These are phyloP conservation scores for Pseudomyrmex flavicornis DNA, from an alignment of 1,140 invertebrate species.

Conservation along the genomic window DNA sequence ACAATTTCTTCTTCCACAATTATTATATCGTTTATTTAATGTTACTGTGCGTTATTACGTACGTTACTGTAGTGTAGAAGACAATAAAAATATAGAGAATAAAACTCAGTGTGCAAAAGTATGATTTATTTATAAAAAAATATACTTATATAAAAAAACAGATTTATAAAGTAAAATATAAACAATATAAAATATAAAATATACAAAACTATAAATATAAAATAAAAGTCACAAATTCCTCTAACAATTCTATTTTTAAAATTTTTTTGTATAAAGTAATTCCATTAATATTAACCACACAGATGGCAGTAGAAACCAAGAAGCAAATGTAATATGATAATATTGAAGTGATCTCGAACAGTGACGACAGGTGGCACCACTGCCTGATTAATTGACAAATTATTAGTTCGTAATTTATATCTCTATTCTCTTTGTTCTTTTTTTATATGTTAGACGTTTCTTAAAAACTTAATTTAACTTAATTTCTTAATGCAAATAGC, in stretches of 20 bases:
- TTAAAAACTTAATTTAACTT: background rate
- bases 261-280: no score
- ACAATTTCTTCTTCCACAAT: no score
- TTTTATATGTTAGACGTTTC: no score
- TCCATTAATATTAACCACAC: background rate
- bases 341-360: background rate
- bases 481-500: background rate
- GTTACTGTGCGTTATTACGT: no score
- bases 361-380: conserved; percentile 35
- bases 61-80: no score
- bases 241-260: background rate
- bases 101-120: background rate
- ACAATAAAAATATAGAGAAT: background rate
- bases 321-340: background rate
- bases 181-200: no score
- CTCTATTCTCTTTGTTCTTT: no score
- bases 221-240: no score
- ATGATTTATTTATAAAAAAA: no score
- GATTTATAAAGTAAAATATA: background rate
- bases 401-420: background rate
- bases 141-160: background rate
- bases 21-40: no score
- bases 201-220: no score
- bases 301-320: conserved; percentile 43
- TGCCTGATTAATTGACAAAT: background rate